Conservation (phyloP, 2,113 vertebrate species). For the Sceloporus undulatus region DNA sequence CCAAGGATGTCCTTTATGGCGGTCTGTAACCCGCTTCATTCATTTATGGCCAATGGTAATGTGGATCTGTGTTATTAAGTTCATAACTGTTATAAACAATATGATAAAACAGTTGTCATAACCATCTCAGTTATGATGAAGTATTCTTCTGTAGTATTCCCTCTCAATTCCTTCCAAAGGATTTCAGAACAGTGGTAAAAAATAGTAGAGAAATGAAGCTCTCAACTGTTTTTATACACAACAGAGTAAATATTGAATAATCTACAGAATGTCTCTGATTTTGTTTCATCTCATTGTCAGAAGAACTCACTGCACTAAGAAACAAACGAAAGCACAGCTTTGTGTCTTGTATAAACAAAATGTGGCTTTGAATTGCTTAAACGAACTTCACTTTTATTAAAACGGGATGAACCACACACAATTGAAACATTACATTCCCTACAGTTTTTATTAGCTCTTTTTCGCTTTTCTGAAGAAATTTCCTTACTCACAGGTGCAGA, state of each 20-base stretch:
- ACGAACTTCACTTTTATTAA: neutral
- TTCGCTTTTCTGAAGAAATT: neutral
- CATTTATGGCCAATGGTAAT: neutral
- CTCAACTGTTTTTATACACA: neutral
- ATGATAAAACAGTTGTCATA: neutral
- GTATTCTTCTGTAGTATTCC: neutral
- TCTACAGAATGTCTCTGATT: constrained; percentile 5
- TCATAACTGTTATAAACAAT: neutral
- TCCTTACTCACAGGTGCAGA: neutral
- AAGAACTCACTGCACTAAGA: neutral
- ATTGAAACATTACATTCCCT: neutral
- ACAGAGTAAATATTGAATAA: neutral
- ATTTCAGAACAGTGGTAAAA: neutral
- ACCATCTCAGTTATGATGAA: neutral
- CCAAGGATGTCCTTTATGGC: too few relatives aligned
- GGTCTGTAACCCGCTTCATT: too few relatives aligned
- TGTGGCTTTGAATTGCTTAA: constrained; percentile 5
- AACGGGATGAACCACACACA: neutral
- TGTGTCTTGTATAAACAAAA: constrained; percentile 24
- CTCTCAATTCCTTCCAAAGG: neutral
- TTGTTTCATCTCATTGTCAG: constrained; percentile 5
- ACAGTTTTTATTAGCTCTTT: constrained; percentile 8
- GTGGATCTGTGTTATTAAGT: neutral
- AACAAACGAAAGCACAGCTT: constrained; percentile 7
- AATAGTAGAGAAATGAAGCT: neutral